Evolutionary conservation across 2,797 vertebrate species (phyloP).

Genomic region (Vireo griseus): DNA sequence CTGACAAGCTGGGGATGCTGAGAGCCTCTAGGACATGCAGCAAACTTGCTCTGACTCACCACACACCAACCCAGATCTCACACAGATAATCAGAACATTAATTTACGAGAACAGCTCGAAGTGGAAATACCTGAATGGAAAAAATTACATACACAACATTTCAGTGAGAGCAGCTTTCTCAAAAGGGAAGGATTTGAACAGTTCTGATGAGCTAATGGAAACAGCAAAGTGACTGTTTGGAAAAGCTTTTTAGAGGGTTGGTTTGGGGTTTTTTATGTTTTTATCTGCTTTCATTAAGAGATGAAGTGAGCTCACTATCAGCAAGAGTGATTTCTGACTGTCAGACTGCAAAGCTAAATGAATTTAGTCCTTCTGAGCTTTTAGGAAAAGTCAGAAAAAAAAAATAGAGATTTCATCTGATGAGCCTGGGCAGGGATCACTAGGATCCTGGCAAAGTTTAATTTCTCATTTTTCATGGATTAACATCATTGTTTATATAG

Average conservation of each 20-base stretch:
- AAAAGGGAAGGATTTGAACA: background rate
- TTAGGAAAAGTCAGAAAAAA: background rate
- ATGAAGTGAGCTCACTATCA: background rate
- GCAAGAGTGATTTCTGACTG: background rate
- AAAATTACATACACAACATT: background rate
- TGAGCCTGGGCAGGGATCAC: background rate
- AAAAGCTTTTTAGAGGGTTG: background rate
- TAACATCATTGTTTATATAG: slow-evolving; percentile 31
- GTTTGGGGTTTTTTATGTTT: accelerated
- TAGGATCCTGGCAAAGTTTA: background rate
- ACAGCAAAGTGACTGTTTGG: background rate
- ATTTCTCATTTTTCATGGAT: slow-evolving; percentile 44
- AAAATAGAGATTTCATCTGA: background rate
- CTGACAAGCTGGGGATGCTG: background rate
- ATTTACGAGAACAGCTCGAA: background rate
- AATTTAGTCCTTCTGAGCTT: background rate
- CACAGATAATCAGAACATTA: background rate
- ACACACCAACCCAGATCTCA: background rate
- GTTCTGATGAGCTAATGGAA: slow-evolving; percentile 8
- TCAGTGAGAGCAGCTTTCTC: background rate
- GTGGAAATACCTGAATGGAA: background rate
- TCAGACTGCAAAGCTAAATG: background rate
- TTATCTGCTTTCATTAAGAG: background rate
- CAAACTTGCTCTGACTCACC: background rate
- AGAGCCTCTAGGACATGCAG: background rate